Evolutionary conservation across 2,113 vertebrate genomes (phyloP).

Genomic region (Salvelinus sp.): DNA sequence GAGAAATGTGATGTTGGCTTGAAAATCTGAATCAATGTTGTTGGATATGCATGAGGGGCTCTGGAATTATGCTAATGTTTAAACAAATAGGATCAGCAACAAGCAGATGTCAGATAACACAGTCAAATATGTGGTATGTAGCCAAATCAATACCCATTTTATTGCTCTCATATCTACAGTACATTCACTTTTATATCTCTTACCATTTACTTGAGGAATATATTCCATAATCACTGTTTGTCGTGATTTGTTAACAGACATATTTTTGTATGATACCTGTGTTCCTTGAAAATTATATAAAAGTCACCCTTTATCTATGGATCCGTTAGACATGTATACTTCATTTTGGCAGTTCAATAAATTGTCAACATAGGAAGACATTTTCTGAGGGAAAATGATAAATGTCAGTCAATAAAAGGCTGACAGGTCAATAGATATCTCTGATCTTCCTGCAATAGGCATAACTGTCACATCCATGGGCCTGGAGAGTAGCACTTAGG

Average conservation of each 20-base stretch:
- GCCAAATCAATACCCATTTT: constrained; percentile 19
- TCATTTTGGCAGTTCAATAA: constrained; percentile 53
- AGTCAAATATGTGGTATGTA: neutral
- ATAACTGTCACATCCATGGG: constrained; percentile 28
- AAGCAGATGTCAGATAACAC: constrained; percentile 42
- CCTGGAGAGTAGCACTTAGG: neutral
- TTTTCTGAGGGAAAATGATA: constrained; percentile 53
- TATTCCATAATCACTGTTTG: constrained; percentile 9
- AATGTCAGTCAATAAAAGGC: constrained; percentile 57
- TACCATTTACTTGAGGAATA: constrained; percentile 1
- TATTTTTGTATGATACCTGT: constrained; percentile 8
- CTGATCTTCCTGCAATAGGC: constrained; percentile 47
- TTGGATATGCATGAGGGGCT: constrained; percentile 39
- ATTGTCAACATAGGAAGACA: constrained; percentile 50
- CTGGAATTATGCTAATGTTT: constrained; percentile 43
- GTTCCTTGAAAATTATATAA: constrained; percentile 29
- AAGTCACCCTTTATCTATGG: constrained; percentile 18
- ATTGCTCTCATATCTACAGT: constrained; percentile 22
- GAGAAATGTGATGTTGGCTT: constrained; percentile 48
- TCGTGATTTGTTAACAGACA: constrained; percentile 2
- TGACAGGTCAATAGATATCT: constrained; percentile 57
- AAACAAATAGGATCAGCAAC: constrained; percentile 14
- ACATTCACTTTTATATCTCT: constrained; percentile 24
- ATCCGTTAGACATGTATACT: constrained; percentile 23
- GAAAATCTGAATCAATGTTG: constrained; percentile 30